Evolutionary conservation across 2,888 invertebrate species (phyloP).

Genomic region (Drosophila antonietae): DNA sequence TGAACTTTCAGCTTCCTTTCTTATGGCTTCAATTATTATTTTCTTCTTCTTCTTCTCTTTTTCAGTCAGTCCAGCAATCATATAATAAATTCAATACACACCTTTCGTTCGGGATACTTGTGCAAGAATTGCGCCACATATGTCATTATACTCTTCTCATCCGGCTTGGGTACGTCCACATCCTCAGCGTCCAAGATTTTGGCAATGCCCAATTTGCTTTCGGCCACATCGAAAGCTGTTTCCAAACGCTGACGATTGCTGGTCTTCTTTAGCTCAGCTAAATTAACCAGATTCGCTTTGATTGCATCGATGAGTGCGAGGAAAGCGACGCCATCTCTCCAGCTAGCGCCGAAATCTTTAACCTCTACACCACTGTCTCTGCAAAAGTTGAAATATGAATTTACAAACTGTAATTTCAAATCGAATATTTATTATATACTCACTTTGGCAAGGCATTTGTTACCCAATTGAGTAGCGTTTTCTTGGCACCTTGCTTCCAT

Average conservation of each 20-base stretch:
- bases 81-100: constrained; percentile 66
- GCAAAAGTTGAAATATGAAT: constrained; percentile 50
- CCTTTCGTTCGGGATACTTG: constrained; percentile 95
- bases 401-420: no score
- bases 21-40: background rate
- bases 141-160: constrained; percentile 99
- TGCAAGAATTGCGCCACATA: constrained; percentile 99
- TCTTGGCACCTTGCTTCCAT: constrained; percentile 96
- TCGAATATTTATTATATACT: constrained; percentile 73
- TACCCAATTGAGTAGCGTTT: constrained; percentile 97
- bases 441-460: constrained; percentile 94
- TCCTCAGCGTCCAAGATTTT: constrained; percentile 97
- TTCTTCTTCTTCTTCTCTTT: background rate
- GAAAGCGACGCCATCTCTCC: constrained; percentile 98
- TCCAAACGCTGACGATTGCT: constrained; percentile 94
- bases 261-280: constrained; percentile 91
- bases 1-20: background rate
- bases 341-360: constrained; percentile 96
- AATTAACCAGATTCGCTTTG: constrained; percentile 95
- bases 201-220: constrained; percentile 95
- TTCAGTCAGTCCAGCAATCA: background rate
- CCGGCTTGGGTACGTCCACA: constrained; percentile 97
- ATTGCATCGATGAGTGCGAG: constrained; percentile 97
- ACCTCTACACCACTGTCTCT: constrained; percentile 95
- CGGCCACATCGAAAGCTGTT: constrained; percentile 97